Evolutionary conservation across 2,888 invertebrate species (phyloP).

Genomic region (Adineta ricciae): DNA sequence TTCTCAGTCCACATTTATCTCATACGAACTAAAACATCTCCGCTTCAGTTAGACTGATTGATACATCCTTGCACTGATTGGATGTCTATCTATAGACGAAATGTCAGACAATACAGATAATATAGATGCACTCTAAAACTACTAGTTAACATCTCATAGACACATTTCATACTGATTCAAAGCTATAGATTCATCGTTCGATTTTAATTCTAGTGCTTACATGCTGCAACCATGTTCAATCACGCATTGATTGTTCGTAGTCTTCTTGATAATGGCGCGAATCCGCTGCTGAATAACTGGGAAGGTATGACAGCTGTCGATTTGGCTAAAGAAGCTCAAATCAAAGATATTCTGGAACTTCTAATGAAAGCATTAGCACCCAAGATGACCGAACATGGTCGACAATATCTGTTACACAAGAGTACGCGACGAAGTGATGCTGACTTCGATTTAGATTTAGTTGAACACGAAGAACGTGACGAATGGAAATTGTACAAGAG

Average conservation of each 20-base stretch:
- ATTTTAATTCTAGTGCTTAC: background rate
- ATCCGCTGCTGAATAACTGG: background rate
- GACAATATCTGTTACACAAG: constrained; percentile 15
- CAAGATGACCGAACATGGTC: background rate
- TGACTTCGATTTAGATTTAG: background rate
- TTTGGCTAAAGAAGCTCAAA: constrained; percentile 10
- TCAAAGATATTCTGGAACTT: background rate
- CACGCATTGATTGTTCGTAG: background rate
- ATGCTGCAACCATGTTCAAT: constrained; percentile 21
- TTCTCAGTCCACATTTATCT: too few species aligned
- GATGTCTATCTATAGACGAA: too few species aligned
- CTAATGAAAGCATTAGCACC: background rate
- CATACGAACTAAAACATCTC: too few species aligned
- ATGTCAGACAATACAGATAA: too few species aligned
- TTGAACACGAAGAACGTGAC: background rate
- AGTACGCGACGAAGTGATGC: constrained; percentile 14
- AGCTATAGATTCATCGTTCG: too few species aligned
- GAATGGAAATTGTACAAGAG: constrained; percentile 19
- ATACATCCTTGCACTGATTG: too few species aligned
- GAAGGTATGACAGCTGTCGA: constrained; percentile 6
- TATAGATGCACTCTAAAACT: too few species aligned
- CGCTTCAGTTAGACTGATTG: too few species aligned
- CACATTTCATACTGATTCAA: background rate
- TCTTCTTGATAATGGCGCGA: background rate
- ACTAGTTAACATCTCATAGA: background rate